Percentiles rank a stretch among this genome's conserved stretches.
Conservation (phyloP, 2,888 invertebrate genomes). For the Fragum sueziense region DNA sequence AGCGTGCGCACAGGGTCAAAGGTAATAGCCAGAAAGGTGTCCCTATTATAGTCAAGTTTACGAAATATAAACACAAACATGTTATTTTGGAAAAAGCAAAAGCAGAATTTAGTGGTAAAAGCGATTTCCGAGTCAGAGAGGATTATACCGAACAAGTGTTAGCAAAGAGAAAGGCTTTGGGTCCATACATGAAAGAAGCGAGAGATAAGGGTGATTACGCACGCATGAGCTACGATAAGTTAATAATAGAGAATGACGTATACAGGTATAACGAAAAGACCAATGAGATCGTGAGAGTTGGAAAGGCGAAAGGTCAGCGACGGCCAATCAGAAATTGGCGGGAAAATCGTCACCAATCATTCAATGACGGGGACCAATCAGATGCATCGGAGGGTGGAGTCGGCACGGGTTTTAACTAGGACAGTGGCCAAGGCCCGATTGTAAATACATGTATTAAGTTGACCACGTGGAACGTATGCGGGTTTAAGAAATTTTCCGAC, state of each 20-base stretch:
- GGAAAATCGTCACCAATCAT: not conserved
- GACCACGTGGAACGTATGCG: not conserved
- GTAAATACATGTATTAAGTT: not conserved
- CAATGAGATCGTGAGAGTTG: constrained; percentile 9
- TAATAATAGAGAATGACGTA: constrained; percentile 16
- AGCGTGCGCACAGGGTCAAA: too few relatives aligned
- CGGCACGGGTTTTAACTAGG: too few relatives aligned
- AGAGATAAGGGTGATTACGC: constrained; percentile 19
- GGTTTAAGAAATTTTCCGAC: too few relatives aligned
- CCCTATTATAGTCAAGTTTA: constrained; percentile 30
- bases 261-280: constrained; percentile 25
- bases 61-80: constrained; percentile 27
- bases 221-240: constrained; percentile 26
- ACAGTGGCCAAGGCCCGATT: not conserved
- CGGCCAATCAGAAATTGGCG: not conserved
- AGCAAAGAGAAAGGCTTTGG: not conserved
- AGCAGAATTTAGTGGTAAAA: not conserved
- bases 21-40: constrained; percentile 1
- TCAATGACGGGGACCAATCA: not conserved
- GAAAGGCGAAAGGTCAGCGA: not conserved
- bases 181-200: constrained; percentile 12
- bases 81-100: constrained; percentile 16
- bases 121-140: constrained; percentile 18
- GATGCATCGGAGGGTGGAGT: too few relatives aligned
- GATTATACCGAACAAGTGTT: constrained; percentile 11